A percentile compares a stretch with the other conserved stretches of the same genome.
phyloP scores from a whole-genome alignment of 2,113 vertebrate genomes.

The Aythya baeri region DNA sequence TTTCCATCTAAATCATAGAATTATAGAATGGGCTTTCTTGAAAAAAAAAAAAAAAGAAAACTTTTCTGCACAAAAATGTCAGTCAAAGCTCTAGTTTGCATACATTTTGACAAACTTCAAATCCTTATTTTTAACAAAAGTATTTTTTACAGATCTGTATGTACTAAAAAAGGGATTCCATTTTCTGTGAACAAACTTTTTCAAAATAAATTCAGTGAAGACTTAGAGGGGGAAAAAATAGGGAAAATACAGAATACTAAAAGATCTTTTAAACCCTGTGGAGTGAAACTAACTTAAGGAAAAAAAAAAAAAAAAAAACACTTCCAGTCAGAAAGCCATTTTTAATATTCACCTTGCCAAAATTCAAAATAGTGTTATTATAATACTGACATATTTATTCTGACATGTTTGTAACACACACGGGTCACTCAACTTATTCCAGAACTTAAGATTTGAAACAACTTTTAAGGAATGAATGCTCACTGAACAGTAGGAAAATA shows the following conservation, averaged over 20 bases:
- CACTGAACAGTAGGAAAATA: not conserved
- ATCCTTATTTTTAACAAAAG: not conserved
- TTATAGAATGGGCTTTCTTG: too few species aligned
- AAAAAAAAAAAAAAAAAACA: too few species aligned
- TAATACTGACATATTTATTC: not conserved
- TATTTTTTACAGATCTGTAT: not conserved
- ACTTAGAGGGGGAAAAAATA: not conserved
- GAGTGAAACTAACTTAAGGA: not conserved
- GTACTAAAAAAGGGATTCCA: not conserved
- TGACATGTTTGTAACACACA: not conserved
- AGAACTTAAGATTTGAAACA: not conserved
- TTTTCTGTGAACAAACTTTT: not conserved
- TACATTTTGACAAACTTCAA: not conserved
- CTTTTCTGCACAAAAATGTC: not conserved
- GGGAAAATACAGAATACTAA: not conserved
- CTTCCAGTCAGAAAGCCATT: not conserved
- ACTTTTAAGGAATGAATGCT: not conserved
- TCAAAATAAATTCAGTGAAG: not conserved
- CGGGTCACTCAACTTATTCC: not conserved
- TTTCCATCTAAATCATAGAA: not conserved
- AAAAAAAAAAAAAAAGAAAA: not conserved
- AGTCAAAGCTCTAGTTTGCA: not conserved
- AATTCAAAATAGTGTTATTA: not conserved
- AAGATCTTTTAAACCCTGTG: not conserved
- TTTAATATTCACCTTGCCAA: not conserved